These are phyloP conservation scores for Campoletis raptor DNA, from an alignment of 2,888 invertebrate species.

Conservation along the genomic window DNA sequence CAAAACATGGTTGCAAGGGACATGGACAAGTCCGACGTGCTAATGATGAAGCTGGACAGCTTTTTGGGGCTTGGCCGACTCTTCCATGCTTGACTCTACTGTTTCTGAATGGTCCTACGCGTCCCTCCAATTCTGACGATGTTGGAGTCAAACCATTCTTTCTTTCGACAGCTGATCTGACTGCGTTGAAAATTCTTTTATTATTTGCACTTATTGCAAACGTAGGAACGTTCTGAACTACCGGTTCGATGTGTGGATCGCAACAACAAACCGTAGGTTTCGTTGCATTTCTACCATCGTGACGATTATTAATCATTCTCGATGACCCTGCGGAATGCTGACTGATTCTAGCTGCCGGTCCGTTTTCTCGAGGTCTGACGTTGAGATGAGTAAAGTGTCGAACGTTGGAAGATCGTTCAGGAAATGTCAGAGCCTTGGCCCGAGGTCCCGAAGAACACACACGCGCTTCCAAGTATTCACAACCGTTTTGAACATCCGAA, in stretches of 20 bases:
- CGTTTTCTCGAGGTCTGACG: conserved; percentile 35
- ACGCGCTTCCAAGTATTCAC: conserved; percentile 55
- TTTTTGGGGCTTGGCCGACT: conserved; percentile 11
- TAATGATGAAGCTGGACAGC: conserved; percentile 13
- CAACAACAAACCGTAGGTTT: conserved; percentile 14
- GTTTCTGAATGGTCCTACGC: conserved; percentile 37
- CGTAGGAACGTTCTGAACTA: neutral
- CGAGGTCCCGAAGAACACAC: conserved; percentile 57
- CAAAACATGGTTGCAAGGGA: conserved; percentile 29
- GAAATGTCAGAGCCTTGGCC: conserved; percentile 48
- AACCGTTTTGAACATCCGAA: conserved; percentile 14
- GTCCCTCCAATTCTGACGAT: conserved; percentile 45
- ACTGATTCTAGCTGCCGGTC: conserved; percentile 60
- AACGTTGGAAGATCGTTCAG: conserved; percentile 40
- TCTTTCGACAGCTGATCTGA: conserved; percentile 10
- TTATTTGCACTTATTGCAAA: neutral
- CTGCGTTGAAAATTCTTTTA: neutral
- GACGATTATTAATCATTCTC: neutral
- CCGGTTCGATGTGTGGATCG: neutral
- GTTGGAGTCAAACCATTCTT: conserved; percentile 70
- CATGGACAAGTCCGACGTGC: conserved; percentile 35
- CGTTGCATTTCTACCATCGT: neutral
- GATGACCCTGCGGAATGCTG: conserved; percentile 28
- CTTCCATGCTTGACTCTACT: conserved; percentile 16
- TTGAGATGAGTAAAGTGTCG: conserved; percentile 54